Percentiles rank a stretch among this genome's conserved stretches.
These are phyloP conservation scores for Tetramorium bicarinatum DNA, from an alignment of 2,888 invertebrate genomes.

Conservation along the genomic window DNA sequence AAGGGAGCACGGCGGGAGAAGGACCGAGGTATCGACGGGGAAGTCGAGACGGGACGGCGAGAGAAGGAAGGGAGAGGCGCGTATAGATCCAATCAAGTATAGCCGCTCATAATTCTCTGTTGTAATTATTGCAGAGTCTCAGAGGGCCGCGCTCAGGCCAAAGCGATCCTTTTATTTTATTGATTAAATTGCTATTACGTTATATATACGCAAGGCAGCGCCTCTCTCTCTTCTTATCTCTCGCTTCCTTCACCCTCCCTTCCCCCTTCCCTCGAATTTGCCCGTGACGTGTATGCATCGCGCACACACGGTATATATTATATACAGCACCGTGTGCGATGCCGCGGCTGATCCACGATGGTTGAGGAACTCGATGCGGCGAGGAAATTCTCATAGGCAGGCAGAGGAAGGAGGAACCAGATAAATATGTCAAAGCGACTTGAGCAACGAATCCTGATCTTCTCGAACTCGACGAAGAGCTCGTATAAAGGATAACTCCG, in stretches of 20 bases:
- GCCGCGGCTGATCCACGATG: conserved; percentile 67
- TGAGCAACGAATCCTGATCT: conserved; percentile 68
- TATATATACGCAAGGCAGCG: conserved; percentile 74
- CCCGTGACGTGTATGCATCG: conserved; percentile 45
- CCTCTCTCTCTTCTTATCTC: conserved; percentile 24
- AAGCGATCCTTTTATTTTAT: conserved; percentile 83
- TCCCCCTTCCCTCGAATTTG: not conserved
- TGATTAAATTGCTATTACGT: conserved; percentile 85
- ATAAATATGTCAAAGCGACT: conserved; percentile 80
- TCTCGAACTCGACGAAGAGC: conserved; percentile 67
- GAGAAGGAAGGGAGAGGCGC: conserved; percentile 68
- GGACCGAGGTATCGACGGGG: conserved; percentile 53
- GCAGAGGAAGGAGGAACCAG: conserved; percentile 76
- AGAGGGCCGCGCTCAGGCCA: conserved; percentile 76
- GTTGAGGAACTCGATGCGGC: conserved; percentile 56
- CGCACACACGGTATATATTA: conserved; percentile 46
- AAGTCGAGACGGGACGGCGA: conserved; percentile 31
- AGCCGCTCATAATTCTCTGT: conserved; percentile 84
- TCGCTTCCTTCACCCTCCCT: not conserved
- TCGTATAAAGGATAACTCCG: conserved; percentile 79
- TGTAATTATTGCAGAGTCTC: conserved; percentile 84
- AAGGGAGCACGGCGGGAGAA: conserved; percentile 53
- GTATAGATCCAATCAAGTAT: conserved; percentile 85
- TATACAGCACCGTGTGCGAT: conserved; percentile 66
- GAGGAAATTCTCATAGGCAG: conserved; percentile 74